Evolutionary conservation across 2,113 vertebrate genomes (phyloP), one percentile per base, ranked within the genome.

Genomic region (Seriola aureovittata): DNA sequence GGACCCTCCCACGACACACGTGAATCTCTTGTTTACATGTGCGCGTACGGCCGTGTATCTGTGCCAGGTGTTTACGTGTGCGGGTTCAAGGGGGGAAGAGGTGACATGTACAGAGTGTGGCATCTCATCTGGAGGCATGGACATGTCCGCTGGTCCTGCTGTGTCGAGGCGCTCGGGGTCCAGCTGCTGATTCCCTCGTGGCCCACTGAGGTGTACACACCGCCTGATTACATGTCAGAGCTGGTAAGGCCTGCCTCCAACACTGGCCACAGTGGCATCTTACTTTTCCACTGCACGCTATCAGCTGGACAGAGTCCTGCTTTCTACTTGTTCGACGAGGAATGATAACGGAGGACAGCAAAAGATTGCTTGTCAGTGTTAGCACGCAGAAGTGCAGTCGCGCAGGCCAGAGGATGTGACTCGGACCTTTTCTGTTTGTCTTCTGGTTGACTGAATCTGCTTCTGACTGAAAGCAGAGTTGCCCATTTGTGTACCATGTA

Each of bases 191-290:
- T 73, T 12, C 63, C 69, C 63, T 54, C 11, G 32, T 59, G 82
- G 71, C 78, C 74, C 69, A 11, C 32, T 38, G 65, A 79, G 81
- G 82, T 80, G 78, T 44, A 46, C 75, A 36, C 46, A 9, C 32
- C 3, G 75, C 63, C 92, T 91, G 94, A 94, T 94, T 93, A 82
- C 80, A 88, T 89, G 93, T 93, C 91, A 93, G 87, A 75, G 75
- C 75, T 71, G 63, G 84, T 93, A 81, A 93, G 87, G 78, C 86
- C 87, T 67, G 81, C 75, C 72, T 57, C 29, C 10, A 88, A 88
- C 77, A 66, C 58, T 11, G 54, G 66, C 88, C 64, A 42, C 42
- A 4, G 66, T 62, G 82, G 70, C 80, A 57, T 60, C 77, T 68
- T 71, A 48, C 75, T 42, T 77, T 69, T 66, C 38, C 64, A 1